These are phyloP conservation scores for Watsonalla cultraria DNA, from an alignment of 2,888 invertebrate species.

Conservation along the genomic window DNA sequence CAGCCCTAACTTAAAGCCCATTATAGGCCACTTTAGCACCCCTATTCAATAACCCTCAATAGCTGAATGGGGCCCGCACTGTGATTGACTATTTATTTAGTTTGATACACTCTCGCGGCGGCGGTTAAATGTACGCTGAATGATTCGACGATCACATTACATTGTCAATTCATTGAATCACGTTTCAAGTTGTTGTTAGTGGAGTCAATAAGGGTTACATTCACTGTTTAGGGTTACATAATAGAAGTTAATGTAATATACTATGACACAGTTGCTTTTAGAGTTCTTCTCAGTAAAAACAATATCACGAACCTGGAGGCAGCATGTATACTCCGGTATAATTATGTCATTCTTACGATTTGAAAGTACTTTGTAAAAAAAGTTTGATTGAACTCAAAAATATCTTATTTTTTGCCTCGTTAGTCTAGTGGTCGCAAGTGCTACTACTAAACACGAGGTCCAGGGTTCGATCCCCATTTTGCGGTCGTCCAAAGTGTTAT, in stretches of 20 bases:
- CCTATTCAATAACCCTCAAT: slow-evolving; percentile 20
- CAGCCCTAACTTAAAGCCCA: slow-evolving; percentile 8
- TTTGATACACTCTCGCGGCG: slow-evolving; percentile 21
- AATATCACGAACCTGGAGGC: too few relatives aligned
- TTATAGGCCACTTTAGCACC: slow-evolving; percentile 38
- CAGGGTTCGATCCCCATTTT: too few relatives aligned
- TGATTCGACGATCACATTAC: slow-evolving; percentile 66
- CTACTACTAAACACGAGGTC: too few relatives aligned
- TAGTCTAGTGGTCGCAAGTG: too few relatives aligned
- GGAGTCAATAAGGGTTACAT: slow-evolving; percentile 7
- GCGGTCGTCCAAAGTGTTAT: too few relatives aligned
- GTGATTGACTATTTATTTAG: slow-evolving; percentile 38
- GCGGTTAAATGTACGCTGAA: slow-evolving; percentile 50
- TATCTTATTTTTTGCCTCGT: too few relatives aligned
- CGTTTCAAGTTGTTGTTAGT: slow-evolving; percentile 28
- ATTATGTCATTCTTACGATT: too few relatives aligned
- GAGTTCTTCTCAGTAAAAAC: too few relatives aligned
- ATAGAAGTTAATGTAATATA: not conserved
- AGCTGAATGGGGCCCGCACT: slow-evolving; percentile 28
- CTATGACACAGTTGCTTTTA: not conserved
- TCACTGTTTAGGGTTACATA: slow-evolving; percentile 1
- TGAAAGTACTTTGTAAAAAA: too few relatives aligned
- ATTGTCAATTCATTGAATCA: slow-evolving; percentile 63
- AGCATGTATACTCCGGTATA: too few relatives aligned
- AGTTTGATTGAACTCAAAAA: too few relatives aligned